phyloP scores from a whole-genome alignment of 2,888 invertebrate species.

The Anoplius nigerrimus region DNA sequence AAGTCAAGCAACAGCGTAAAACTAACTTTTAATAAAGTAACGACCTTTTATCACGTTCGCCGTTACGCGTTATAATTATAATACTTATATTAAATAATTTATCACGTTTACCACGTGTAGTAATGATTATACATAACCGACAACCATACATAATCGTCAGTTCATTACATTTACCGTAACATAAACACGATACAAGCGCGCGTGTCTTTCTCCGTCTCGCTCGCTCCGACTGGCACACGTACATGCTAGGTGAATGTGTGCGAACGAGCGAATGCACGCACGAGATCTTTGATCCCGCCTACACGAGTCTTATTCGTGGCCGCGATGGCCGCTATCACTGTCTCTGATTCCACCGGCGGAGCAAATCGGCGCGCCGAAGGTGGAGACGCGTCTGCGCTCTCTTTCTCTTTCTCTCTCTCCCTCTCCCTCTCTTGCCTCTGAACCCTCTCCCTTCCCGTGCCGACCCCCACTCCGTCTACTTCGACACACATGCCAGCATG shows the following conservation, averaged over 20 bases:
- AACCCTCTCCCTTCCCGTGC: constrained; percentile 38
- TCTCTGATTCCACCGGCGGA: constrained; percentile 56
- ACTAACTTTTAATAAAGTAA: too few relatives aligned
- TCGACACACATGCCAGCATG: too few relatives aligned
- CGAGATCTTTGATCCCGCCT: constrained; percentile 69
- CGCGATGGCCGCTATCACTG: constrained; percentile 73
- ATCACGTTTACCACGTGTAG: too few relatives aligned
- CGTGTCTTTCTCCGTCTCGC: background rate
- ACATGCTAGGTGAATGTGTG: background rate
- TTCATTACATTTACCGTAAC: too few relatives aligned
- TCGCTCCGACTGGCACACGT: background rate
- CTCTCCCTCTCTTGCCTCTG: constrained; percentile 19
- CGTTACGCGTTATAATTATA: too few relatives aligned
- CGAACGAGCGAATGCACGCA: constrained; percentile 3
- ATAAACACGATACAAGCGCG: background rate
- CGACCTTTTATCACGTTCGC: too few relatives aligned
- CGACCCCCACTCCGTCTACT: constrained; percentile 47
- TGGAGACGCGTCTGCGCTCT: constrained; percentile 70
- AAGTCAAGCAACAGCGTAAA: too few relatives aligned
- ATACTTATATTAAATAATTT: too few relatives aligned
- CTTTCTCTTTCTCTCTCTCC: constrained; percentile 47
- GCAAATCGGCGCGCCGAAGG: constrained; percentile 57
- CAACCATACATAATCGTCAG: too few relatives aligned
- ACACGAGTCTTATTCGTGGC: constrained; percentile 69
- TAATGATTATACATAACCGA: too few relatives aligned